Conservation (phyloP, 2,797 vertebrate species). For the Potorous gilbertii region DNA sequence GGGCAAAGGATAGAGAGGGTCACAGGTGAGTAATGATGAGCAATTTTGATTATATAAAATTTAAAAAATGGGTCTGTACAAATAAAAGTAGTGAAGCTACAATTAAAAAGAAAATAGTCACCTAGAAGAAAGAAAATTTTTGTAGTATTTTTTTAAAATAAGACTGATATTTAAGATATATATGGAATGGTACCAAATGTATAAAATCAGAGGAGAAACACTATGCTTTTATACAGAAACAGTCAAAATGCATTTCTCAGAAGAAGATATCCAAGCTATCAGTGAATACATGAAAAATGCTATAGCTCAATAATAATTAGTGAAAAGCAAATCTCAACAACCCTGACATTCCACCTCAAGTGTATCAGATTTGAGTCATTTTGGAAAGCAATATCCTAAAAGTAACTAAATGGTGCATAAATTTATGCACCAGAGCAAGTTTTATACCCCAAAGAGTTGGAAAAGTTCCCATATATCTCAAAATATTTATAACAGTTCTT, state of each 20-base stretch:
- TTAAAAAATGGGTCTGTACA: background rate
- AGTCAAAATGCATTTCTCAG: background rate
- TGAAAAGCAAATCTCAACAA: background rate
- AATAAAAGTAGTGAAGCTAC: background rate
- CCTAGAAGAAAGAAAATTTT: background rate
- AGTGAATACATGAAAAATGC: background rate
- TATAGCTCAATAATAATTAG: background rate
- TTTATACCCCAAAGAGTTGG: background rate
- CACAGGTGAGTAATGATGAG: background rate
- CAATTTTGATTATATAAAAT: background rate
- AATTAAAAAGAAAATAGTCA: background rate
- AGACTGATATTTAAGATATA: background rate
- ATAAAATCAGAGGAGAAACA: background rate
- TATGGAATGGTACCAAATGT: background rate
- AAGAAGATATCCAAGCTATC: background rate
- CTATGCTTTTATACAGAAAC: background rate
- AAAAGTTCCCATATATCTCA: background rate
- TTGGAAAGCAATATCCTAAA: background rate
- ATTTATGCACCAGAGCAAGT: background rate
- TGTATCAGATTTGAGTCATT: background rate
- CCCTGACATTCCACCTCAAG: background rate
- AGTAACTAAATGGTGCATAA: background rate
- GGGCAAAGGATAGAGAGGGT: background rate
- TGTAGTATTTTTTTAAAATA: background rate
- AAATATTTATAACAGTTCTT: background rate